Percentiles rank a stretch among this genome's conserved stretches.
Evolutionary conservation across 2,113 vertebrate species (phyloP).

Genomic region (Spea multiplicata): DNA sequence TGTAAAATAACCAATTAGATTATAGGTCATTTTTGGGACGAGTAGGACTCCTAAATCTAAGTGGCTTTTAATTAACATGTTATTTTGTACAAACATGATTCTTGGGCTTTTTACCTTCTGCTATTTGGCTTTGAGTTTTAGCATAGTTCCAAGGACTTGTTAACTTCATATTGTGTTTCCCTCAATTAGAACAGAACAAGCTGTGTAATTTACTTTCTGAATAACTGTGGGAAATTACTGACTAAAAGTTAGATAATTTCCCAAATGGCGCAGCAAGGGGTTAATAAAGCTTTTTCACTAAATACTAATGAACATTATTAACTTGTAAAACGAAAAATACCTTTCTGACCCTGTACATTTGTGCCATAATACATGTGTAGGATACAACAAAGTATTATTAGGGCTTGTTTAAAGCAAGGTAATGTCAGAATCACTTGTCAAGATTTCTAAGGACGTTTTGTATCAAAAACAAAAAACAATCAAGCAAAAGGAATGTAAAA

Average conservation of each 20-base stretch:
- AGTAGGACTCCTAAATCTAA: neutral
- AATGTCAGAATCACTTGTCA: constrained; percentile 20
- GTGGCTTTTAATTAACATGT: constrained; percentile 47
- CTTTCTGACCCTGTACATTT: constrained; percentile 23
- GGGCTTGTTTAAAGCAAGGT: neutral
- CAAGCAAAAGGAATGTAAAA: too few species aligned
- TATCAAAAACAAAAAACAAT: neutral
- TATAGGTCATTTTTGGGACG: too few species aligned
- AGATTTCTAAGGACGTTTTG: neutral
- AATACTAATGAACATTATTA: constrained; percentile 45
- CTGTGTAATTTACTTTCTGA: constrained; percentile 48
- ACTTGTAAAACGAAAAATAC: constrained; percentile 33
- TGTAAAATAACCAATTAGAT: too few species aligned
- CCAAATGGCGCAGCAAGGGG: constrained; percentile 45
- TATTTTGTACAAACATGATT: constrained; percentile 40
- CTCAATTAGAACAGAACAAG: constrained; percentile 45
- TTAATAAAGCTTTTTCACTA: constrained; percentile 46
- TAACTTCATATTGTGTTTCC: constrained; percentile 48
- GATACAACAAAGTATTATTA: neutral
- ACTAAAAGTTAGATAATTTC: constrained; percentile 48
- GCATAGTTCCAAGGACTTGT: constrained; percentile 46
- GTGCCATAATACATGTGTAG: constrained; percentile 8
- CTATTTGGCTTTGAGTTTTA: constrained; percentile 36
- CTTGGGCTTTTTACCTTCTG: constrained; percentile 30
- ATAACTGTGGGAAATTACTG: constrained; percentile 46